Evolutionary conservation across 2,888 invertebrate species (phyloP), one percentile per base, ranked within the genome.

Genomic region (Matsumyia berberina): DNA sequence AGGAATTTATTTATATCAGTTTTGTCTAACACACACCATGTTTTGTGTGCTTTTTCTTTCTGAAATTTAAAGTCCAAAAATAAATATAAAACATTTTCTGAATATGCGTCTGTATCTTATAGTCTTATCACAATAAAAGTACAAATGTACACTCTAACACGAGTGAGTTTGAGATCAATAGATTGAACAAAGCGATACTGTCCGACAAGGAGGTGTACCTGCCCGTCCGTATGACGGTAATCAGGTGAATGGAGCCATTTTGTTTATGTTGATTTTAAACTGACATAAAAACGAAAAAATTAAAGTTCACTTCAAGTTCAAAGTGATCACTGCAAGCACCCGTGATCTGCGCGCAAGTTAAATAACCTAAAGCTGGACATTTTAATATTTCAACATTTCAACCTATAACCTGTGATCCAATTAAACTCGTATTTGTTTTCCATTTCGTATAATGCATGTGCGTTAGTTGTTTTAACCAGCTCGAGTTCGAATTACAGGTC

Each of bases 281-380:
- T n/a, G n/a, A n/a, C n/a, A n/a, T n/a, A n/a, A 51, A 49, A 37
- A 49, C 19, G 17, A 62, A 11, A 19, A 51, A 35, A n/a, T 46
- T 19, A 19, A 11, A 19, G 46, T 19, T 31, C 51, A 53, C 9
- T 39, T 17, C 9, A 39, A 39, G 19, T 51, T 66, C n/a, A 17
- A 31, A 5, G 51, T 19, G 24, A 66, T 37, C 66, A 66, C 39
- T 24, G 53, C 31, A n/a, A 19, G 53, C 0, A n/a, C 31, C 39
- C 53, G 55, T 67, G 55, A 42, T 67, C 5, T 17, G 19, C 46
- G n/a, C 51, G 29, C 29, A 51, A 51, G 24, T 6, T 12, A n/a
- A 24, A 24, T 24, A 24, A 24, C 24, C 24, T 24, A 24, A 24
- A 24, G 24, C 24, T 24, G 2, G 24, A 24, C 24, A 24, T 24